Base-by-base conservation (phyloP, 2,797 vertebrate species). In the Megaceryle alcyon region DNA sequence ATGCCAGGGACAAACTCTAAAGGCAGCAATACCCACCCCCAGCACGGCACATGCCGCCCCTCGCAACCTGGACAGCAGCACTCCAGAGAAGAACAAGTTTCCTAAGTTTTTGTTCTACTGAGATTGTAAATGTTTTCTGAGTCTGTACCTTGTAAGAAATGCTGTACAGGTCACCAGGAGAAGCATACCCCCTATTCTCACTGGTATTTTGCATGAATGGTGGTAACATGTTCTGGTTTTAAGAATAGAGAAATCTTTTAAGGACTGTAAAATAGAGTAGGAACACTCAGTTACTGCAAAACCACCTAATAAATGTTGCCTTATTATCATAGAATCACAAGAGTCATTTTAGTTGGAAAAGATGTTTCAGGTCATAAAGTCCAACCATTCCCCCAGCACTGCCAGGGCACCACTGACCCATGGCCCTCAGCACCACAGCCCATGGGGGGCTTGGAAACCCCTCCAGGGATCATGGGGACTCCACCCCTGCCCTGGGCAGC, bases 31-130 rank as follows among this genome's bases (percentile, higher is more conserved):
- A 7, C 15, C 44, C 44, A n/a, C n/a, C 14, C 29, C 29, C 48
- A 16, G 64, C 69, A 49, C 6, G 2, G 41, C 10, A 1, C 12
- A 0, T 1, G 8, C 48, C 2, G 0, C 12, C 25, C 53, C 70
- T 64, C 10, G 0, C 31, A 51, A n/a, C 44, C 53, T 49, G 2
- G n/a, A 5, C 8, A 53, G 66, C 79, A 85, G 59, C 10, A 0
- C 49, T 20, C 39, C 56, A 5, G 51, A 22, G n/a, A 56, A n/a
- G 44, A 75, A 26, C 7, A 12, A 29, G 51, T 54, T 31, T 31
- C 51, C 16, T 18, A 11, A 54, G 28, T 21, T 29, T 29, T 57
- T 57, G 56, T 57, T 33, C 56, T 57, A 20, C 31, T 4, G 56
- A 37, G 35, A 22, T 26, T 14, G 14, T 6, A 17, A 17, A 1